Percentiles rank a stretch among this genome's conserved stretches.
Conservation (phyloP, 2,113 vertebrate genomes). For the Eulemur rufifrons region DNA sequence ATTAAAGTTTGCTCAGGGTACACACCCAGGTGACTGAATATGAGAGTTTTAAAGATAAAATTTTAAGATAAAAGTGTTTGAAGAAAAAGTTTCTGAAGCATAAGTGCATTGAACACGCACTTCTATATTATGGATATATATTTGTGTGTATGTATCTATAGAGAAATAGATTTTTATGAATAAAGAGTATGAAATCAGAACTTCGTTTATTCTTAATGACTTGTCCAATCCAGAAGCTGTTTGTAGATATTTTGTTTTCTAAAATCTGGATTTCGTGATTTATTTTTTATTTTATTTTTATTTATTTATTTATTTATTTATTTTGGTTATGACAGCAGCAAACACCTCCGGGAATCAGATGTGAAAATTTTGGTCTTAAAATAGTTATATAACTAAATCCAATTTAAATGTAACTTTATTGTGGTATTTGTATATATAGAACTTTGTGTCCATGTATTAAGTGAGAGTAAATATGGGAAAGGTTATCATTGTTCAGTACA, state of each 20-base stretch:
- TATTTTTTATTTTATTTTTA: neutral
- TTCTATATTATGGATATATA: neutral
- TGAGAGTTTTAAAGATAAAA: neutral
- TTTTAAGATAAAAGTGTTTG: neutral
- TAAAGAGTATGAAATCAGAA: neutral
- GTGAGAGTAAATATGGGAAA: neutral
- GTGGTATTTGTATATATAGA: neutral
- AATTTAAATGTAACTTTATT: neutral
- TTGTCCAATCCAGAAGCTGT: neutral
- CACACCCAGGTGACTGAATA: no score
- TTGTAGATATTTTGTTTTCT: neutral
- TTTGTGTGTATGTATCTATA: neutral
- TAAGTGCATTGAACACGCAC: neutral
- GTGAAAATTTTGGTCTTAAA: neutral
- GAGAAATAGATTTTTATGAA: neutral
- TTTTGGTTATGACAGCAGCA: neutral
- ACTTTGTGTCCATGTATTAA: neutral
- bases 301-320: no score
- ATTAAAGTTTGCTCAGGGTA: no score
- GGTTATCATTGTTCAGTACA: neutral
- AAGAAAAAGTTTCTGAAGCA: neutral
- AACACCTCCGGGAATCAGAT: neutral
- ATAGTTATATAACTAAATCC: neutral
- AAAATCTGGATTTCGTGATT: neutral
- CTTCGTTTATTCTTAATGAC: neutral